Evolutionary conservation across 37 sponge, comb jelly and placozoan genomes (phyloP).

Genomic region (Halisarca cf. caerulea): DNA sequence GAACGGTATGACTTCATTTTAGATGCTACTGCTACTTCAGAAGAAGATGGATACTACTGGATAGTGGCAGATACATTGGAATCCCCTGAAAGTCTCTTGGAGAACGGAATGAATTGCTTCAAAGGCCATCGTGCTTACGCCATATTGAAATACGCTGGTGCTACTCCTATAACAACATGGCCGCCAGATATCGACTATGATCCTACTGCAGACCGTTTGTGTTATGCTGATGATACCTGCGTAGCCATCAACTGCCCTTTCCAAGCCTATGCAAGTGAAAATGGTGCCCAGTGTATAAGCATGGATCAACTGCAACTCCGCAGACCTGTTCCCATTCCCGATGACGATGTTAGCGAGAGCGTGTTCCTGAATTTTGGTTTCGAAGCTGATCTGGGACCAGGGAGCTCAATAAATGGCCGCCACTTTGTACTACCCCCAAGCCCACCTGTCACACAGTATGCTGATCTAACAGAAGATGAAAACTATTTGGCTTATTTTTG

Average conservation of each 20-base stretch:
- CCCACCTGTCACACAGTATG: conserved; percentile 30
- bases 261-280: conserved; percentile 1
- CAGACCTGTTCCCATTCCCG: not conserved
- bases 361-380: conserved; percentile 84
- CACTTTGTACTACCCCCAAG: conserved; percentile 60
- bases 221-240: conserved; percentile 9
- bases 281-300: conserved; percentile 46
- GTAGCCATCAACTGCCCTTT: conserved; percentile 76
- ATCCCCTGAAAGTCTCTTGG: not conserved
- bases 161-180: not conserved
- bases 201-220: not conserved
- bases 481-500: not conserved
- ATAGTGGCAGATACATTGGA: conserved; percentile 78
- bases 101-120: not conserved
- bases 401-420: conserved; percentile 67
- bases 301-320: conserved; percentile 21
- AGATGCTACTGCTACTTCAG: conserved; percentile 29
- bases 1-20: conserved; percentile 82
- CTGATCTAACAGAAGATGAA: not conserved
- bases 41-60: conserved; percentile 44
- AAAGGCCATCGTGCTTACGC: conserved; percentile 8
- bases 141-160: not conserved
- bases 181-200: not conserved
- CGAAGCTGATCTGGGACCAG: conserved; percentile 33
- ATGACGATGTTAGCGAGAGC: not conserved